Evolutionary conservation across 2,113 vertebrate species (phyloP).

Genomic region (Bufo bufo): DNA sequence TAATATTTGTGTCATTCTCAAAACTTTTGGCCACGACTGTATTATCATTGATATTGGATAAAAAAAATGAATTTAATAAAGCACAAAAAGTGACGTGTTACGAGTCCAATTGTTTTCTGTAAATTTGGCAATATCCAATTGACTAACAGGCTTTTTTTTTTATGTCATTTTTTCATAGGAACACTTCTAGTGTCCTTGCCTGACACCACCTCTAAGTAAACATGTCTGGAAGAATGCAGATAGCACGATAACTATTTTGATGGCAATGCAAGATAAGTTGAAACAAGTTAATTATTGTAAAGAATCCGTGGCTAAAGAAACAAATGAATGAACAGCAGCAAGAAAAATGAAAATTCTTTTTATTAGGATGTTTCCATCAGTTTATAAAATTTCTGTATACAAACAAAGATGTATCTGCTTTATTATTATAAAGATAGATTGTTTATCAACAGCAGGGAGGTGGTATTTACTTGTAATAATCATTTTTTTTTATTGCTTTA

Average conservation of each 20-base stretch:
- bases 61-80: neutral
- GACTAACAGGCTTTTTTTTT: neutral
- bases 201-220: neutral
- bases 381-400: neutral
- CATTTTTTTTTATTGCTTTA: too few relatives aligned
- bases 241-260: neutral
- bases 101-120: neutral
- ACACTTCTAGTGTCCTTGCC: neutral
- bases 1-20: too few relatives aligned
- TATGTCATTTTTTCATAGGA: neutral
- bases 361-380: neutral
- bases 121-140: neutral
- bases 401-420: neutral
- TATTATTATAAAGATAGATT: neutral
- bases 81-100: neutral
- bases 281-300: neutral
- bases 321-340: neutral
- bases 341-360: neutral
- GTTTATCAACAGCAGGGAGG: too few relatives aligned
- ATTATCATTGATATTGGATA: neutral
- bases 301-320: neutral
- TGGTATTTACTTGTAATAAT: too few relatives aligned
- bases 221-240: constrained; percentile 6
- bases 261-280: neutral
- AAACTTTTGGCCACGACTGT: too few relatives aligned